Conservation (phyloP, 2,797 vertebrate genomes). For the Bovichtus diacanthus region DNA sequence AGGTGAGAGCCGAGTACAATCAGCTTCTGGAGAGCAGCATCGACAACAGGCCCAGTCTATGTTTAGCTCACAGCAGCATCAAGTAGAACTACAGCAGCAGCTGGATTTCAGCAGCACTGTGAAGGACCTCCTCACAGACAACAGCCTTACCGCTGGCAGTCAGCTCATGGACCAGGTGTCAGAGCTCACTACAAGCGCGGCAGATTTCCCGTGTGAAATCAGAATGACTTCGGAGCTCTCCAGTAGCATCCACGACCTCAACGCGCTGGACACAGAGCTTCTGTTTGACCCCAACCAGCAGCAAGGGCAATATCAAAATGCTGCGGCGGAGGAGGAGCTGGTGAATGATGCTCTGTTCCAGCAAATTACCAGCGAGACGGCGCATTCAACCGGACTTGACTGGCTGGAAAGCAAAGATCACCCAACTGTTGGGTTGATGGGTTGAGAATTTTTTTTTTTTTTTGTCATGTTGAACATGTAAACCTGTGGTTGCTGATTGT, state of each 20-base stretch:
- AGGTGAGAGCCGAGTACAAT: conserved; percentile 85
- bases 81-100: conserved; percentile 77
- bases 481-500: conserved; percentile 74
- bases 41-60: conserved; percentile 68
- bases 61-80: conserved; percentile 63
- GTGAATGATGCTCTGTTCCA: conserved; percentile 97
- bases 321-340: conserved; percentile 93
- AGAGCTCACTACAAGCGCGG: conserved; percentile 84
- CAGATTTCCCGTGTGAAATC: conserved; percentile 93
- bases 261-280: conserved; percentile 94
- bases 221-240: conserved; percentile 96
- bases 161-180: conserved; percentile 91
- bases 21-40: conserved; percentile 81
- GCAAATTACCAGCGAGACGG: conserved; percentile 94
- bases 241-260: conserved; percentile 96
- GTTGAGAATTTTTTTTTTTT: conserved; percentile 75
- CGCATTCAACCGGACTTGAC: conserved; percentile 93
- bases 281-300: conserved; percentile 97
- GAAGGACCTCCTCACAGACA: conserved; percentile 91
- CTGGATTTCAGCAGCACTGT: conserved; percentile 92
- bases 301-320: conserved; percentile 93
- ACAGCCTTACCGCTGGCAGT: conserved; percentile 86
- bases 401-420: conserved; percentile 99
- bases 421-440: conserved; percentile 93
- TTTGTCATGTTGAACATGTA: conserved; percentile 64